phyloP scores from a whole-genome alignment of 2,888 invertebrate genomes.

The Drosophila stalkeri region DNA sequence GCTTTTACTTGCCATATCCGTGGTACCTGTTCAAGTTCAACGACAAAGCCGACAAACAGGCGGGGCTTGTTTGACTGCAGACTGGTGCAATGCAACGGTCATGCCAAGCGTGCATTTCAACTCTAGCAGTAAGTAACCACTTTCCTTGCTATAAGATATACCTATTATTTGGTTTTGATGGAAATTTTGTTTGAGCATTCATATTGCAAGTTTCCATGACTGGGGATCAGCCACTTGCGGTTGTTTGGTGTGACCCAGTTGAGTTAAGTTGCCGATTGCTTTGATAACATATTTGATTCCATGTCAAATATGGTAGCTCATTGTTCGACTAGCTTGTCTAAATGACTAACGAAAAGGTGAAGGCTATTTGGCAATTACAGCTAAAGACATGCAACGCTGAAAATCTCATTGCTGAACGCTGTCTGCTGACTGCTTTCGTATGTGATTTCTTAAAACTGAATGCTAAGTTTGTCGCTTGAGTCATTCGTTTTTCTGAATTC shows the following conservation, averaged over 20 bases:
- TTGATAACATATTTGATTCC: conserved; percentile 42
- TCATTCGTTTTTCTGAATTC: conserved; percentile 18
- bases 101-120: conserved; percentile 13
- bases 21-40: conserved; percentile 68
- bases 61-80: conserved; percentile 25
- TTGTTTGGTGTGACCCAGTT: conserved; percentile 42
- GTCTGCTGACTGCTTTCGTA: not conserved
- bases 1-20: conserved; percentile 17
- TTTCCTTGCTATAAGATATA: conserved; percentile 35
- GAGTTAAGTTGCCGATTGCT: conserved; percentile 16
- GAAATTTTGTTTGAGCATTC: conserved; percentile 17
- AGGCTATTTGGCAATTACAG: conserved; percentile 37
- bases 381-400: conserved; percentile 26
- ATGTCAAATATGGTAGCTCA: conserved; percentile 46
- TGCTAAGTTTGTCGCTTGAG: conserved; percentile 29
- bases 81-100: not conserved
- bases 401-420: conserved; percentile 8
- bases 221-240: conserved; percentile 14
- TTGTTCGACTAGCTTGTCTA: conserved; percentile 35
- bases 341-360: conserved; percentile 52
- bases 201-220: conserved; percentile 1
- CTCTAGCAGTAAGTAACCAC: conserved; percentile 16
- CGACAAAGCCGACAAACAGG: conserved; percentile 37
- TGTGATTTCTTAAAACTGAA: not conserved
- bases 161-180: conserved; percentile 9